Conservation (phyloP, 2,113 vertebrate species). For the Thymallus thymallus region DNA sequence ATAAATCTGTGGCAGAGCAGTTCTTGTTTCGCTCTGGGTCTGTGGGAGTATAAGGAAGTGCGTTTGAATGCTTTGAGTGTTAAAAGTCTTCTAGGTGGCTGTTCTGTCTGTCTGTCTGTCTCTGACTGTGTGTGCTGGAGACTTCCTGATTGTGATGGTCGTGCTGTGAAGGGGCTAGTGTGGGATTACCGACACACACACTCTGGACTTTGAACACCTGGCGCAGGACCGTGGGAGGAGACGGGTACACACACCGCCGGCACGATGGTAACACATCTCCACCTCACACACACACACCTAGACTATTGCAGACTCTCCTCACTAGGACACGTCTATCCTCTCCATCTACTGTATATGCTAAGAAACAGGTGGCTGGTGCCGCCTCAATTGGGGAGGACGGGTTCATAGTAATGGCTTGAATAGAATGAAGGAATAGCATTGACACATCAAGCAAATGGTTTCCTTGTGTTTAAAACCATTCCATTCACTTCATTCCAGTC, state of each 20-base stretch:
- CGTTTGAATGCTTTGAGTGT: conserved; percentile 35
- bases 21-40: conserved; percentile 64
- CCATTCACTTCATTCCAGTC: too few species aligned
- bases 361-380: too few species aligned
- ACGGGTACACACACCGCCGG: conserved; percentile 16
- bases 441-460: too few species aligned
- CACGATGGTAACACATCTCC: conserved; percentile 60
- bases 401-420: too few species aligned
- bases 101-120: not conserved
- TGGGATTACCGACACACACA: conserved; percentile 44
- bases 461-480: too few species aligned
- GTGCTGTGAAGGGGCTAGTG: conserved; percentile 41
- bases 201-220: conserved; percentile 38
- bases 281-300: not conserved
- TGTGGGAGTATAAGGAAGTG: conserved; percentile 71
- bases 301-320: not conserved
- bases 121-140: conserved; percentile 3
- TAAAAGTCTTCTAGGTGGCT: conserved; percentile 33
- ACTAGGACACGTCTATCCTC: not conserved
- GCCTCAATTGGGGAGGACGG: too few species aligned
- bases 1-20: conserved; percentile 20
- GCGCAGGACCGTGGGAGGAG: conserved; percentile 23
- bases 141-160: conserved; percentile 36
- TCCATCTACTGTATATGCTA: not conserved
- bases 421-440: too few species aligned